Evolutionary conservation across 2,797 vertebrate genomes (phyloP).

Genomic region (Phalloptychus januarius): DNA sequence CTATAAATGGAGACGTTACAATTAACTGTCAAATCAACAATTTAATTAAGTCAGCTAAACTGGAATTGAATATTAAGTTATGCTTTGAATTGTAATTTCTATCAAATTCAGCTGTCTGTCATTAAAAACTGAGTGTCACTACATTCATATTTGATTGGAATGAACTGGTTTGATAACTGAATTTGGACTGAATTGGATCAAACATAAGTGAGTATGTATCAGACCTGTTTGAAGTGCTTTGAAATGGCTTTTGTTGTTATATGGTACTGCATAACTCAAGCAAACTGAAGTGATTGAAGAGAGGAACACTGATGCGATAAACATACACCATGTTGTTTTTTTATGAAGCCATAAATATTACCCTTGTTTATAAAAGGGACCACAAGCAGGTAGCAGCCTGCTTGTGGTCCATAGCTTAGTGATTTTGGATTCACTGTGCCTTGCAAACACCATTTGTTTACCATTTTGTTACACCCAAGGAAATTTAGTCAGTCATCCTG

Average conservation of each 20-base stretch:
- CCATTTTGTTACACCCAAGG: conserved; percentile 35
- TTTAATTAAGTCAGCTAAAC: neutral
- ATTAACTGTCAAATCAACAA: neutral
- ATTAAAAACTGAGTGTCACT: neutral
- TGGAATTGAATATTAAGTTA: neutral
- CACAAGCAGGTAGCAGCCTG: conserved; percentile 35
- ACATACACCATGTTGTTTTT: conserved; percentile 24
- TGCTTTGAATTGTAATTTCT: neutral
- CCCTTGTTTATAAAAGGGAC: conserved; percentile 24
- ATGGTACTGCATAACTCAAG: neutral
- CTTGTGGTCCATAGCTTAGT: conserved; percentile 25
- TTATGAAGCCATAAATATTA: conserved; percentile 41
- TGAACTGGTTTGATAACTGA: neutral
- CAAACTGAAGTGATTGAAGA: neutral
- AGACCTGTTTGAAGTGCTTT: neutral
- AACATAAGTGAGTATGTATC: neutral
- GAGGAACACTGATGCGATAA: conserved; percentile 1
- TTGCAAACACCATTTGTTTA: conserved; percentile 62
- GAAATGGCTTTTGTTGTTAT: neutral
- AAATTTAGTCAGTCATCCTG: conserved; percentile 35
- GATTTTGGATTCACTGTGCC: conserved; percentile 42
- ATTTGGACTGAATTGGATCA: neutral
- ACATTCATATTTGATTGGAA: neutral
- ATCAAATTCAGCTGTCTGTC: neutral
- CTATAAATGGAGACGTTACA: too few species aligned